Conservation (phyloP, 2,113 vertebrate genomes). For the Stegastes partitus region DNA sequence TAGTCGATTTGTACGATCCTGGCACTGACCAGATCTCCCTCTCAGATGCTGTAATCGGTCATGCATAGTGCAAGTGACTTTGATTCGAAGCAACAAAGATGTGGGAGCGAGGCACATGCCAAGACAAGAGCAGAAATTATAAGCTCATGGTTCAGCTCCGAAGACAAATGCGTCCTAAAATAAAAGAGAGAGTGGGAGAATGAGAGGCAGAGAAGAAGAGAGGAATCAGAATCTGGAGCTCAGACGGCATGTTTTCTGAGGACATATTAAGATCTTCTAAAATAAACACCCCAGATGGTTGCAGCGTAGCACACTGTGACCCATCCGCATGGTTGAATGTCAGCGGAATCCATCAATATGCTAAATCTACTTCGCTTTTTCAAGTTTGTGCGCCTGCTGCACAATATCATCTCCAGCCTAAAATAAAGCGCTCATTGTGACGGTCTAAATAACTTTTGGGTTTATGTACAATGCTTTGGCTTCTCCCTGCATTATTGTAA, state of each 20-base stretch:
- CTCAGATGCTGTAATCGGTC: slow-evolving; percentile 19
- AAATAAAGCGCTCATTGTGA: not conserved
- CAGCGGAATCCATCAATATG: not conserved
- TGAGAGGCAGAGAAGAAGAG: slow-evolving; percentile 4
- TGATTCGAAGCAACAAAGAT: slow-evolving; percentile 45
- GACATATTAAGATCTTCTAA: slow-evolving; percentile 3
- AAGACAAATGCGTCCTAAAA: slow-evolving; percentile 29
- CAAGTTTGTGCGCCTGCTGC: not conserved
- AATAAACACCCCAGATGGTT: slow-evolving; percentile 26
- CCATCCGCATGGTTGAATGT: not conserved
- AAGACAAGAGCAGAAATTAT: slow-evolving; percentile 34
- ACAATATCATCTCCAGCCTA: not conserved
- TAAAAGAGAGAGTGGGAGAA: slow-evolving; percentile 18
- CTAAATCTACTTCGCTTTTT: too few species aligned
- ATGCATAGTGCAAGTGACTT: slow-evolving; percentile 35
- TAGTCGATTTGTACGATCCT: slow-evolving; percentile 10
- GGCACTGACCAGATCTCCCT: not conserved
- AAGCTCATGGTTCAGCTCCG: slow-evolving; percentile 17
- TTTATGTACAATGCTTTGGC: not conserved
- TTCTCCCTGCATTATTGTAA: slow-evolving; percentile 5
- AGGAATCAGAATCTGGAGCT: slow-evolving; percentile 21
- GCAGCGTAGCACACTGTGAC: not conserved
- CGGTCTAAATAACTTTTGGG: slow-evolving; percentile 4
- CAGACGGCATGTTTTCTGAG: not conserved
- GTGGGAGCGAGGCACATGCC: slow-evolving; percentile 11